These are phyloP conservation scores for Eunapius fragilis DNA, from an alignment of 37 sponge, comb jelly and placozoan species.

Conservation along the genomic window DNA sequence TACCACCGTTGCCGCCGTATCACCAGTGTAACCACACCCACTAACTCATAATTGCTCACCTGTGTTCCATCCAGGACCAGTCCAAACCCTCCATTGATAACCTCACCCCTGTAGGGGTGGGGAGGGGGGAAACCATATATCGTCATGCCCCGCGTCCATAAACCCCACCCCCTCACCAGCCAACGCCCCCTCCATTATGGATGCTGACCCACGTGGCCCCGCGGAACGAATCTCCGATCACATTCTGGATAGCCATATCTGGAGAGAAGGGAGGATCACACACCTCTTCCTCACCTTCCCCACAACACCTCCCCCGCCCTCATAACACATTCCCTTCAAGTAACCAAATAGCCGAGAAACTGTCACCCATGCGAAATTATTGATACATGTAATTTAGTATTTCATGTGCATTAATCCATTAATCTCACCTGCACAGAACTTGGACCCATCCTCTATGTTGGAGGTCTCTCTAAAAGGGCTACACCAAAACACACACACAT, in stretches of 20 bases:
- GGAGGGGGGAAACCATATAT: background rate
- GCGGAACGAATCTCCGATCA: constrained; percentile 91
- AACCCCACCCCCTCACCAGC: constrained; percentile 77
- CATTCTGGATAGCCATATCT: constrained; percentile 99
- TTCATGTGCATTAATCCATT: too few relatives aligned
- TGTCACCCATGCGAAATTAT: too few relatives aligned
- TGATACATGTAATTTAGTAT: too few relatives aligned
- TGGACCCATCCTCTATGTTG: constrained; percentile 94
- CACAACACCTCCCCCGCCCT: too few relatives aligned
- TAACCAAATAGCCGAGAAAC: too few relatives aligned
- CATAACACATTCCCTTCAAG: too few relatives aligned
- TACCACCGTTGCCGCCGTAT: too few relatives aligned
- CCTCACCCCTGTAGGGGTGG: constrained; percentile 80
- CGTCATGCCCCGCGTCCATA: background rate
- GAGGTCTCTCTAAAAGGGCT: constrained; percentile 97
- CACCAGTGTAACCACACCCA: background rate
- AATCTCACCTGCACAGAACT: constrained; percentile 90
- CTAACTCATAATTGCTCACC: constrained; percentile 28
- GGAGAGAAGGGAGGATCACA: background rate
- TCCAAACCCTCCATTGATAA: constrained; percentile 99
- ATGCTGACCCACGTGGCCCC: constrained; percentile 98
- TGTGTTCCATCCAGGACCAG: constrained; percentile 93
- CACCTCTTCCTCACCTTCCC: background rate
- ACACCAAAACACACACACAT: background rate
- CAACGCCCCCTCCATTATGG: constrained; percentile 99